Evolutionary conservation across 2,888 invertebrate species (phyloP), one percentile per base, ranked within the genome.

Genomic region (Melipona bicolor): DNA sequence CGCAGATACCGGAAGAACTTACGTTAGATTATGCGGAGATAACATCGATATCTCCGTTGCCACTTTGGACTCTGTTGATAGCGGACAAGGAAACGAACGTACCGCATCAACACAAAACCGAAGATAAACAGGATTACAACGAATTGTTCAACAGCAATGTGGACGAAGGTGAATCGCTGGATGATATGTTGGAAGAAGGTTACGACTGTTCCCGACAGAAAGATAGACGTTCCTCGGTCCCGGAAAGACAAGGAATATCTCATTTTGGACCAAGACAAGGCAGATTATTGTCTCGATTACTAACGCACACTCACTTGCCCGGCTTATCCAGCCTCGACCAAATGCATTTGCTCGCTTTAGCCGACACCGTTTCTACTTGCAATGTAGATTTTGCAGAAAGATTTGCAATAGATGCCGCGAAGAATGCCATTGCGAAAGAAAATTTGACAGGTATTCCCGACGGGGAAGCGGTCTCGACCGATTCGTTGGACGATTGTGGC

Each of bases 331-430:
- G 99, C 88, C 96, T 99, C 76, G 99, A 99, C 95, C 99, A 99
- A 95, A 99, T 99, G 99, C 99, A 99, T 95, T 96, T 99, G 83
- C 95, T 99, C n/a, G 99, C 99, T 1, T 95, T 99, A 83, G 99
- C 99, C 19, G 99, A 99, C 92, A 99, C 99, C 0, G 99, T 99
- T 0, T 98, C 98, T 0, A 98, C 98, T 0, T 98, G 98, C 91
- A 98, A 98, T 91, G 97, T 97, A 0, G 98, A 98, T 92, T 97
- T 98, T 91, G 98, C 98, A 0, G 98, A 98, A 93, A 95, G 97
- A 80, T 97, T 98, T 91, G 96, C 96, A 2, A 96, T 96, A 43
- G 95, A 95, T 79, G 96, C 96, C 0, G 96, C 97, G 2, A 97
- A 97, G 92, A 96, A 95, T 21, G 96, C 96, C 2, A 96, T 96